A percentile compares a stretch with the other conserved stretches of the same genome.
Evolutionary conservation across 2,888 invertebrate genomes (phyloP).

Genomic region (Prosopocoilus inquinatus): DNA sequence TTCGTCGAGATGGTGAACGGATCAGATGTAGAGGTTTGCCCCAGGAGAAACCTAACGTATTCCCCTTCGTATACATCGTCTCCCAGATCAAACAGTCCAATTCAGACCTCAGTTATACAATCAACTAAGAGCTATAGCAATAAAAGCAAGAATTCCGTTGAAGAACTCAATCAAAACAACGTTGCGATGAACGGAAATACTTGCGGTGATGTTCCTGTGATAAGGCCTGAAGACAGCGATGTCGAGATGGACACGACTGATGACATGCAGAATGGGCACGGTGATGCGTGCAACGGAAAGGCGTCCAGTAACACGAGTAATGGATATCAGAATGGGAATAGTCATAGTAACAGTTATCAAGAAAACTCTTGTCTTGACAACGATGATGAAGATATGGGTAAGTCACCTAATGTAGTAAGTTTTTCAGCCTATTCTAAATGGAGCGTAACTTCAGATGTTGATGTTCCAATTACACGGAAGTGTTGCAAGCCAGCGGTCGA

Average conservation of each 20-base stretch:
- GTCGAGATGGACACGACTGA: conserved; percentile 55
- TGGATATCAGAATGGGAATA: conserved; percentile 63
- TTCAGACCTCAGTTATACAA: conserved; percentile 79
- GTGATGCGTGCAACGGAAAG: conserved; percentile 22
- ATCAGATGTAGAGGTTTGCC: conserved; percentile 67
- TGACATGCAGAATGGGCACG: conserved; percentile 49
- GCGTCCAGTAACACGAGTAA: conserved; percentile 40
- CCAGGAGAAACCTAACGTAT: conserved; percentile 31
- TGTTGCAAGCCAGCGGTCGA: conserved; percentile 80
- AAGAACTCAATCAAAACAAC: conserved; percentile 54
- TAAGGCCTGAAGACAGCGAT: conserved; percentile 52
- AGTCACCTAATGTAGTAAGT: conserved; percentile 36
- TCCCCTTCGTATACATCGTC: conserved; percentile 37
- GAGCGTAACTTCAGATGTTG: conserved; percentile 49
- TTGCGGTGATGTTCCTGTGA: conserved; percentile 40
- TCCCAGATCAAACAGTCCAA: conserved; percentile 54
- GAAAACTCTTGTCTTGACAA: conserved; percentile 60
- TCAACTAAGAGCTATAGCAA: conserved; percentile 63
- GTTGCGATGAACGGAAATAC: conserved; percentile 50
- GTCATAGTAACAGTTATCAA: conserved; percentile 39
- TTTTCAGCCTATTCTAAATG: too few relatives aligned
- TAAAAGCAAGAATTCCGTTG: conserved; percentile 40
- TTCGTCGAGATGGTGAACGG: conserved; percentile 99
- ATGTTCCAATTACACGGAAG: conserved; percentile 46
- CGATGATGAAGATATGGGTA: conserved; percentile 73